Conservation (phyloP, 2,888 invertebrate genomes). For the Spialia ferax region DNA sequence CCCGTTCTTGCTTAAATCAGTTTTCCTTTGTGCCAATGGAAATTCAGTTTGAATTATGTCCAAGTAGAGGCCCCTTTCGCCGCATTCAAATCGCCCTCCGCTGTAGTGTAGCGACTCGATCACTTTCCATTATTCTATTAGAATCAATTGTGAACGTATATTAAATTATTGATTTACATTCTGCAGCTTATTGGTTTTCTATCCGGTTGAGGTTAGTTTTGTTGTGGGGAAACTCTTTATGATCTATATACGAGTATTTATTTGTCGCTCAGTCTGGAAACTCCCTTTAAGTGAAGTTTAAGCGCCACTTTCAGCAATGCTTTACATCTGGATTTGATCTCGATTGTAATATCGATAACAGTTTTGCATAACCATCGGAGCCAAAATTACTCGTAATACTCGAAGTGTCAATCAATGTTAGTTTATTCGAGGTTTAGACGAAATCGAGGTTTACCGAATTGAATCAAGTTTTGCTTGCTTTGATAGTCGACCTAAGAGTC, state of each 20-base stretch:
- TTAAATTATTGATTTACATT: constrained; percentile 38
- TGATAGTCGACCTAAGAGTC: too few species aligned
- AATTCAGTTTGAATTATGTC: constrained; percentile 35
- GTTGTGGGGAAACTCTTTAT: constrained; percentile 1
- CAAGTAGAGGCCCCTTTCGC: constrained; percentile 34
- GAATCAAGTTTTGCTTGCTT: too few species aligned
- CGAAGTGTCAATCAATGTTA: too few species aligned
- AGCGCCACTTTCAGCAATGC: too few species aligned
- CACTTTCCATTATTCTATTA: constrained; percentile 35
- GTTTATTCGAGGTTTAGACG: too few species aligned
- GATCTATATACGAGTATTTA: background rate
- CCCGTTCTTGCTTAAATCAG: constrained; percentile 30
- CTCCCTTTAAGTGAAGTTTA: too few species aligned
- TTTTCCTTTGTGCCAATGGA: constrained; percentile 37
- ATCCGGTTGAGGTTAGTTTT: constrained; percentile 22
- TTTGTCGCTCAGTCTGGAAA: too few species aligned
- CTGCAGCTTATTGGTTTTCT: constrained; percentile 22
- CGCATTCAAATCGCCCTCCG: constrained; percentile 32
- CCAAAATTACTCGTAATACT: too few species aligned
- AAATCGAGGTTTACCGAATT: too few species aligned
- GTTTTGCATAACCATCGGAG: too few species aligned
- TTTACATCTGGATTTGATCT: too few species aligned
- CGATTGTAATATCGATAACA: too few species aligned
- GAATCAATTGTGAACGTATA: constrained; percentile 34
- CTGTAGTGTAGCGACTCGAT: constrained; percentile 12